Base-by-base conservation (phyloP, 2,113 vertebrate species). In the Gopherus flavomarginatus region DNA sequence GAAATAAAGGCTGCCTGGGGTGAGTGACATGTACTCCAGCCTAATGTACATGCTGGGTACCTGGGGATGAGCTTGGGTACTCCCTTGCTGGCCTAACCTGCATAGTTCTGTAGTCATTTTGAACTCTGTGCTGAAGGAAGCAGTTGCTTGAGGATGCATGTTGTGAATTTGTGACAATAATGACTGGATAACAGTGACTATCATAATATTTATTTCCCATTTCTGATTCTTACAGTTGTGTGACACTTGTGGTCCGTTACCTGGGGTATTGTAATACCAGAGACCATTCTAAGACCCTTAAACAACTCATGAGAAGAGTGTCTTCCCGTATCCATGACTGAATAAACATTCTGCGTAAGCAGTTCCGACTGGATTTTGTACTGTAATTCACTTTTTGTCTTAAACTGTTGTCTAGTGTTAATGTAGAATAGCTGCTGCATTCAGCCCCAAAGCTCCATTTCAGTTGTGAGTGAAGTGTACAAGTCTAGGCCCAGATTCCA, bases 1-100 rank as follows among this genome's bases (percentile, higher is more conserved):
- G 82, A 86, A 95, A 80, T 11, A 65, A 83, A 31, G 27, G 88
- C 78, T 96, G 94, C 75, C 42, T 87, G 81, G 3, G 6, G 86
- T 90, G 83, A 95, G 53, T 38, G 91, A 53, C 84, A 83, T 95
- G 87, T 86, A 1, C 82, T 83, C 69, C 11, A 27, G 17, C n/a
- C 38, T 65, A 75, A 0, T 3, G 38, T 29, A 52, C 29, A 44
- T 2, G 50, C 79, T 52, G 86, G 65, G 16, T 92, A 57, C 62
- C 42, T 69, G 53, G 47, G 87, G 82, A 82, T 19, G 52, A 90
- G 22, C 44, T 22, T 19, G 6, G 13, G 85, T 91, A 17, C 90
- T 59, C 14, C 1, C 57, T 21, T 49, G 27, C 35, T 54, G 88
- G 31, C 35, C 78, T 83, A 44, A 4, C 38, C 26, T 26, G 21